These are phyloP conservation scores for Pan troglodytes DNA, from an alignment of 2,113 vertebrate species.

Conservation along the genomic window NHGRI_mPanTro3-v2.1_pri NC_072421.2:52309001-52309500, in stretches of 20 bases:
- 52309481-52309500: neutral
- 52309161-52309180: neutral
- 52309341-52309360: neutral
- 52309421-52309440: neutral
- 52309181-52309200: neutral
- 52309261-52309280: neutral
- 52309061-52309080: neutral
- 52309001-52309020: neutral
- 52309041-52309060: neutral
- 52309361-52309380: neutral
- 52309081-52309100: neutral
- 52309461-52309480: neutral
- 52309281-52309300: neutral
- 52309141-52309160: neutral
- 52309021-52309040: neutral
- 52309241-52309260: neutral
- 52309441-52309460: neutral
- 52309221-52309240: fast-evolving
- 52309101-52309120: neutral
- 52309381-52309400: neutral
- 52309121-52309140: neutral
- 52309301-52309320: neutral
- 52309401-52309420: neutral
- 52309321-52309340: neutral
- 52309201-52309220: neutral